phyloP scores from a whole-genome alignment of 2,888 invertebrate species.

The Atherix ibis region DNA sequence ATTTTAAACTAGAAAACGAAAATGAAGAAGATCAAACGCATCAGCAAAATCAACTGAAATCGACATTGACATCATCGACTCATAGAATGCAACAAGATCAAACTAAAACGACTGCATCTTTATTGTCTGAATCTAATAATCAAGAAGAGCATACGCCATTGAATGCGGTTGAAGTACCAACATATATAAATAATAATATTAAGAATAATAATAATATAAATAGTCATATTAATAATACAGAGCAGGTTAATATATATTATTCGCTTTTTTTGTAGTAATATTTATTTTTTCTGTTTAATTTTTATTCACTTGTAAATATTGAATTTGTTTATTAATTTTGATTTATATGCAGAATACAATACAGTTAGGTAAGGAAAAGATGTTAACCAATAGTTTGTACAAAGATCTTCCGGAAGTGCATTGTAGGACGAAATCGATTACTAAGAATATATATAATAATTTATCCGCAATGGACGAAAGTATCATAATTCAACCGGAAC shows the following conservation, averaged over 20 bases:
- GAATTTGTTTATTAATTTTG: too few species aligned
- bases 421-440: constrained; percentile 14
- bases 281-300: too few species aligned
- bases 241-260: constrained; percentile 4
- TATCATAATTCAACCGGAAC: constrained; percentile 24
- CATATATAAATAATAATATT: too few species aligned
- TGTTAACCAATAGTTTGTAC: constrained; percentile 13
- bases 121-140: too few species aligned
- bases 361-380: constrained; percentile 3
- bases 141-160: too few species aligned
- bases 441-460: background rate
- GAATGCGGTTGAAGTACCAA: too few species aligned
- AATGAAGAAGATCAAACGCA: too few species aligned
- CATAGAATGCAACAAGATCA: too few species aligned
- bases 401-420: constrained; percentile 24
- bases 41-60: background rate
- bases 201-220: background rate
- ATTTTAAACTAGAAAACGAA: too few species aligned
- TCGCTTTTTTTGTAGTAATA: background rate
- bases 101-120: too few species aligned
- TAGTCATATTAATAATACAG: constrained; percentile 1
- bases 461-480: constrained; percentile 22
- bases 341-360: constrained; percentile 2
- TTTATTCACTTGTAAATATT: too few species aligned
- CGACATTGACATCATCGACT: background rate